A percentile compares a stretch with the other conserved stretches of the same genome.
These are phyloP conservation scores for Drosophila oshimai DNA, from an alignment of 1,140 invertebrate species.

Conservation along the genomic window DNA sequence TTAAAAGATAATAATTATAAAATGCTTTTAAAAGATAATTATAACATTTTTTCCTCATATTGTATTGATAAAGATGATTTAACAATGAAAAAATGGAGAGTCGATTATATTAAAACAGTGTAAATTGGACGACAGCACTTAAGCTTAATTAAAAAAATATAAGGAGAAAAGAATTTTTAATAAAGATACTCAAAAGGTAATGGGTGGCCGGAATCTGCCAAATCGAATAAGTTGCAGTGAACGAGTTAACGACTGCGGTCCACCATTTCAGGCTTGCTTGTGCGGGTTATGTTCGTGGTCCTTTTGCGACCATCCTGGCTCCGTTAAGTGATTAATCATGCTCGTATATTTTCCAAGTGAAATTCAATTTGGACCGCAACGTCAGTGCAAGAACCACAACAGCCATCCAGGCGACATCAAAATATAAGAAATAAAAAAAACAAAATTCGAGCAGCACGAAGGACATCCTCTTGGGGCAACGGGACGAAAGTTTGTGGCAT, in stretches of 20 bases:
- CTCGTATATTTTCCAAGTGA: conserved; percentile 70
- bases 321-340: conserved; percentile 73
- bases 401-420: conserved; percentile 21
- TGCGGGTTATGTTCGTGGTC: conserved; percentile 11
- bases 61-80: no score
- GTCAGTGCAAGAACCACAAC: conserved; percentile 40
- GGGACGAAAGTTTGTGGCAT: neutral
- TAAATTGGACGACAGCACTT: neutral
- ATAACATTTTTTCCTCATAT: no score
- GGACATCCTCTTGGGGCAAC: conserved; percentile 15
- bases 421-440: conserved; percentile 45
- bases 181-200: neutral
- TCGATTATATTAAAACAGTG: no score
- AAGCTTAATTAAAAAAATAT: neutral
- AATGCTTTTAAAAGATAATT: no score
- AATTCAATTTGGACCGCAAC: conserved; percentile 71
- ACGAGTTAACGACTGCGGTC: conserved; percentile 25
- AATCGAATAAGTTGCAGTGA: conserved; percentile 26
- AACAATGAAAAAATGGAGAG: no score
- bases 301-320: conserved; percentile 11
- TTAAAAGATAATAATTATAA: no score
- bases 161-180: neutral
- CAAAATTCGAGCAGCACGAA: conserved; percentile 44
- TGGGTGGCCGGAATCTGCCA: conserved; percentile 6
- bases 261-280: neutral